Evolutionary conservation across 2,888 invertebrate genomes (phyloP).

Genomic region (Perizoma flavofasciatum): DNA sequence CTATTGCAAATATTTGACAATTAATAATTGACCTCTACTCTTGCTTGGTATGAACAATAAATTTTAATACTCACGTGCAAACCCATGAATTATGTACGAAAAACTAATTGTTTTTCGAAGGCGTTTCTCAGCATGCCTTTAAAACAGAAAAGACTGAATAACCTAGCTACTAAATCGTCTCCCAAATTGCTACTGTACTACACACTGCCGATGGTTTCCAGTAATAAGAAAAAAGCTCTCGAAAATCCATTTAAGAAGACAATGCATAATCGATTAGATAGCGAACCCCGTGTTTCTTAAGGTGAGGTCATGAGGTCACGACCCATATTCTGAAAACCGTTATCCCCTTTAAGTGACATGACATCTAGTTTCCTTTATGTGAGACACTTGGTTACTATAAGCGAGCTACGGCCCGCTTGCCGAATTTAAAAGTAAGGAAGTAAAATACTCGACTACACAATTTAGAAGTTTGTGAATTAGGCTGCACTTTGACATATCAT

Average conservation of each 20-base stretch:
- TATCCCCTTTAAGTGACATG: background rate
- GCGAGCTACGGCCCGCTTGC: constrained; percentile 1
- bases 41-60: background rate
- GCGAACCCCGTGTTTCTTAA: background rate
- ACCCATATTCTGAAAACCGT: constrained; percentile 10
- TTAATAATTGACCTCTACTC: constrained; percentile 22
- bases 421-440: constrained; percentile 17
- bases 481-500: constrained; percentile 15
- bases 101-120: too few relatives aligned
- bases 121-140: too few relatives aligned
- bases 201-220: too few relatives aligned
- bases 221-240: too few relatives aligned
- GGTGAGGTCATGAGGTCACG: constrained; percentile 7
- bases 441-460: background rate
- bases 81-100: background rate
- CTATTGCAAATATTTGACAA: constrained; percentile 35
- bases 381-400: constrained; percentile 2
- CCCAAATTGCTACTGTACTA: too few relatives aligned
- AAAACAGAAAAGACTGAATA: too few relatives aligned
- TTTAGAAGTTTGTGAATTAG: constrained; percentile 15
- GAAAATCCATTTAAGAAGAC: background rate
- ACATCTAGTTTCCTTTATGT: constrained; percentile 1
- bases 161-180: too few relatives aligned
- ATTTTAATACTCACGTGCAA: background rate
- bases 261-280: constrained; percentile 2